phyloP scores from a whole-genome alignment of 2,797 vertebrate species.

The Peromyscus eremicus region DNA sequence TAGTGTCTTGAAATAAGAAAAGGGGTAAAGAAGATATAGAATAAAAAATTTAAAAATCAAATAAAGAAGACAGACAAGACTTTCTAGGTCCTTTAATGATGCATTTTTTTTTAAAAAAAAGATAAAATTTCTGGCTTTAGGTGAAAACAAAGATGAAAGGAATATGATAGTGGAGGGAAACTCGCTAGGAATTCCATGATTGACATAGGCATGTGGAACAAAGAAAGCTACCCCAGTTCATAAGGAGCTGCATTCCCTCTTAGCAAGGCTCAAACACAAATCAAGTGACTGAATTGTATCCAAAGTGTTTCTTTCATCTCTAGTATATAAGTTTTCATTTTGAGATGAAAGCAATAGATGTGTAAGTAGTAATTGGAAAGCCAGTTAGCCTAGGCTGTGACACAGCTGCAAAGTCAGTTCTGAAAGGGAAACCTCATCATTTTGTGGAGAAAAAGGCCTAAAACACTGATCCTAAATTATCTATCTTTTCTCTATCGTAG shows the following conservation, averaged over 20 bases:
- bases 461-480: neutral
- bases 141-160: neutral
- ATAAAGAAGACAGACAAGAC: too few species aligned
- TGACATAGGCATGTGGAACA: neutral
- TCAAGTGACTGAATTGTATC: neutral
- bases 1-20: neutral
- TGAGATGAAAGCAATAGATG: neutral
- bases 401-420: neutral
- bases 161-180: neutral
- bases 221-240: neutral
- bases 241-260: neutral
- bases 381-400: neutral
- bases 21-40: neutral
- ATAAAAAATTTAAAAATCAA: neutral
- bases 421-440: constrained; percentile 14
- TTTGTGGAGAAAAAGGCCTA: neutral
- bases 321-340: neutral
- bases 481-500: neutral
- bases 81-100: neutral
- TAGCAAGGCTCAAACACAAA: neutral
- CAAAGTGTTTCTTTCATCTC: neutral
- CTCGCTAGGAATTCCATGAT: neutral
- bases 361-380: constrained; percentile 17
- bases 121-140: constrained; percentile 5
- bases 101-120: neutral